phyloP scores from a whole-genome alignment of 2,113 vertebrate genomes.

The Falco punctatus region DNA sequence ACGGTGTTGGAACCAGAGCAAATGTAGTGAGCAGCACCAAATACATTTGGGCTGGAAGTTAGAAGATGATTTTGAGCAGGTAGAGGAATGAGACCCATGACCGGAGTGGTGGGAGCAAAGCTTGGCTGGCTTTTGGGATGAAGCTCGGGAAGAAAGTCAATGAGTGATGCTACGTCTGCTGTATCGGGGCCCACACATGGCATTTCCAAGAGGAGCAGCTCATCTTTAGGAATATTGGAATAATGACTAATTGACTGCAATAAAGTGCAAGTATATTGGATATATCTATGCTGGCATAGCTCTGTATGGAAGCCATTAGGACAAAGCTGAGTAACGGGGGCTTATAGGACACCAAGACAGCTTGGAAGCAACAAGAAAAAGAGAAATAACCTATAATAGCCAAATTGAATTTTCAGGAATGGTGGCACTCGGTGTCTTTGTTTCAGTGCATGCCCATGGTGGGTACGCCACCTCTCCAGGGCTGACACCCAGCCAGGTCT shows the following conservation, averaged over 20 bases:
- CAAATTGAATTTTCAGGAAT: not conserved
- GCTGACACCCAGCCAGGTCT: not conserved
- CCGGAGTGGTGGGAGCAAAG: not conserved
- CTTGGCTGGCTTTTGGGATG: not conserved
- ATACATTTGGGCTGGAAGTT: not conserved
- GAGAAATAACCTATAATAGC: not conserved
- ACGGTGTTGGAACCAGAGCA: not conserved
- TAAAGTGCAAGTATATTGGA: not conserved
- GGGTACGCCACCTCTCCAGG: not conserved
- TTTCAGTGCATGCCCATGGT: not conserved
- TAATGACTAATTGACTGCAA: not conserved
- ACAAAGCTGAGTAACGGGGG: not conserved
- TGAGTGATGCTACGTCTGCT: not conserved
- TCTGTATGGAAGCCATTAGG: not conserved
- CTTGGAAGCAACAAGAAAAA: not conserved
- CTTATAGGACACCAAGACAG: not conserved
- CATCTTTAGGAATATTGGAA: not conserved
- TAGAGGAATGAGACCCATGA: not conserved
- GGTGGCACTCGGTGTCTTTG: not conserved
- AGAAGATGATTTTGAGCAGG: not conserved
- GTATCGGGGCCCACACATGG: not conserved
- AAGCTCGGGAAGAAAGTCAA: not conserved
- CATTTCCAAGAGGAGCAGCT: not conserved
- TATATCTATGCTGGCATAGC: not conserved
- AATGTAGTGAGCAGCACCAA: not conserved